Conservation (phyloP, 1,140 invertebrate species). For the Drosophila quadrilineata region DNA sequence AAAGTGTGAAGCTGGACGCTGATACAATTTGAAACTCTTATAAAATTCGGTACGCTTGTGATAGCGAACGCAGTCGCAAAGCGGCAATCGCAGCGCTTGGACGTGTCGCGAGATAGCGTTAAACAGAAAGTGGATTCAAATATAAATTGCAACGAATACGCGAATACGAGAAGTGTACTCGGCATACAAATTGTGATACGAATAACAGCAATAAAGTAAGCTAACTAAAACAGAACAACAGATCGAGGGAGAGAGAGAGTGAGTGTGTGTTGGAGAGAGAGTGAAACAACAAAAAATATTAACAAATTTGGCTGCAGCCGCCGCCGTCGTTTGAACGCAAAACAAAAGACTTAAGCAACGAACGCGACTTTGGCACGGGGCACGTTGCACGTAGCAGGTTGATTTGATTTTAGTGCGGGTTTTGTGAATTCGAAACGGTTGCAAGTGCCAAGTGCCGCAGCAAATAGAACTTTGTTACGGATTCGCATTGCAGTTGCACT, state of each 20-base stretch:
- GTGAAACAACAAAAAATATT: conserved; percentile 24
- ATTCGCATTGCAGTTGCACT: background rate
- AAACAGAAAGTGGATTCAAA: conserved; percentile 3
- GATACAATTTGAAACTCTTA: conserved; percentile 54
- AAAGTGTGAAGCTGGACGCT: no score
- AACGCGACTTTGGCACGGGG: conserved; percentile 38
- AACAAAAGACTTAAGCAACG: conserved; percentile 78
- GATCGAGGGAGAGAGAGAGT: no score
- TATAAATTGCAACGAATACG: conserved; percentile 3
- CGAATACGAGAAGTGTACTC: conserved; percentile 4
- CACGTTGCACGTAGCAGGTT: conserved; percentile 28
- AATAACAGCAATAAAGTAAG: conserved; percentile 49
- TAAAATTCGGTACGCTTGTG: conserved; percentile 65
- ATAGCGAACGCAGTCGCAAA: conserved; percentile 61
- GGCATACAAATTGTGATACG: conserved; percentile 15
- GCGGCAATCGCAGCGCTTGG: conserved; percentile 55
- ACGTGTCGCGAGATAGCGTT: conserved; percentile 57
- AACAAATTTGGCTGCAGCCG: no score
- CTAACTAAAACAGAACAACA: no score
- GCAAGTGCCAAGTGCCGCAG: conserved; percentile 61
- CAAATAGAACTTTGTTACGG: background rate
- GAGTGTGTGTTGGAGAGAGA: no score
- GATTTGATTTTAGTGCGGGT: conserved; percentile 45
- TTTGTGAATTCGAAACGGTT: no score
- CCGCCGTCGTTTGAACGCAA: conserved; percentile 10